These are phyloP conservation scores for Bombus polaris DNA, from an alignment of 1,140 invertebrate species.

Conservation along the genomic window DNA sequence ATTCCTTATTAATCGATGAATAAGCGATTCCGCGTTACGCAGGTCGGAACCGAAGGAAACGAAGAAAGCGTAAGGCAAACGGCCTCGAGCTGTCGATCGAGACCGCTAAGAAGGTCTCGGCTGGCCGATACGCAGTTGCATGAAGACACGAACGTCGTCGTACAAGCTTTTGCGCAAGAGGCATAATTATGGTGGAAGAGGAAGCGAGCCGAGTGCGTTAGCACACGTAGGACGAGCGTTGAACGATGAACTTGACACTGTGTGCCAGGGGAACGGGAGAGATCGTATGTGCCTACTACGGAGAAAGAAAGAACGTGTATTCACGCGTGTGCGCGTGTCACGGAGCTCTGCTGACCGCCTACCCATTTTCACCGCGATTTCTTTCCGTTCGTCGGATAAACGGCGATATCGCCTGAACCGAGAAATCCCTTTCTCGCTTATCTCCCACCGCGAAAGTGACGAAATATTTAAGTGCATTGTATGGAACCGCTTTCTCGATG, in stretches of 20 bases:
- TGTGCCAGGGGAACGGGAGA: conserved; percentile 23
- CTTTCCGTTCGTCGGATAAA: conserved; percentile 46
- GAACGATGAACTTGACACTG: conserved; percentile 73
- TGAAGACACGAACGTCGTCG: conserved; percentile 64
- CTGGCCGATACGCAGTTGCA: conserved; percentile 55
- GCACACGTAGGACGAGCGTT: conserved; percentile 70
- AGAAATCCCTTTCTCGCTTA: conserved; percentile 9
- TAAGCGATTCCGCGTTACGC: background rate
- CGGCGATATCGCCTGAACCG: conserved; percentile 4
- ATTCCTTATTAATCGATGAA: background rate
- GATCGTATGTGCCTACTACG: background rate
- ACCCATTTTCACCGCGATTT: conserved; percentile 46
- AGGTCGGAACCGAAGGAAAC: background rate
- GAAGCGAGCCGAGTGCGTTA: conserved; percentile 70
- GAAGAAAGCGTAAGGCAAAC: conserved; percentile 52
- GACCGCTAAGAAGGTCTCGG: conserved; percentile 61
- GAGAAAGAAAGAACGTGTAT: conserved; percentile 31
- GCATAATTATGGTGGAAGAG: conserved; percentile 69
- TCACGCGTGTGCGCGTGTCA: background rate
- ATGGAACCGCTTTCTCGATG: background rate
- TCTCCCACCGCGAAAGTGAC: background rate
- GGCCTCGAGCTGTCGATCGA: conserved; percentile 67
- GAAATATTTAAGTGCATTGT: background rate
- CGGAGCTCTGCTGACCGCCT: conserved; percentile 39
- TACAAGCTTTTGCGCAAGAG: conserved; percentile 68